These are phyloP conservation scores for Podarcis lilfordi DNA, from an alignment of 2,797 vertebrate genomes.

Conservation along the genomic window DNA sequence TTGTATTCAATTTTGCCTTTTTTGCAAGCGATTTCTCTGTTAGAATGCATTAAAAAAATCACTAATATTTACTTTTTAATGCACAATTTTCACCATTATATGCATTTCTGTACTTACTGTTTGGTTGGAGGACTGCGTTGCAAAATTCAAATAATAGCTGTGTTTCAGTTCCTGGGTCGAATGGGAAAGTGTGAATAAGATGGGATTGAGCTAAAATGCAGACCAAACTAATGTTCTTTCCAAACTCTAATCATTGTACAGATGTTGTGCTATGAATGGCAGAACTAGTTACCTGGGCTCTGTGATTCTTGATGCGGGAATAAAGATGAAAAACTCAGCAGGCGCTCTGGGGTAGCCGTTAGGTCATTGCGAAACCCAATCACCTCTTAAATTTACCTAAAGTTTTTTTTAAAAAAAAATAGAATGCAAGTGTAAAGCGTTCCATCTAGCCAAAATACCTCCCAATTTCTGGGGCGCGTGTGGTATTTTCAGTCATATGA, in stretches of 20 bases:
- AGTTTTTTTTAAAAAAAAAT: no score
- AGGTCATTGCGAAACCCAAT: no score
- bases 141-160: no score
- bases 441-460: not conserved
- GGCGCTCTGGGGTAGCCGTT: not conserved
- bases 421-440: not conserved
- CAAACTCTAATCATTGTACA: not conserved
- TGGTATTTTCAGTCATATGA: not conserved
- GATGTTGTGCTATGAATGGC: not conserved
- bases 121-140: no score
- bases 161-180: no score
- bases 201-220: no score
- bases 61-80: no score
- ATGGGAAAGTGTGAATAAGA: no score
- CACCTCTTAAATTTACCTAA: not conserved
- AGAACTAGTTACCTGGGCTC: not conserved
- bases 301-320: not conserved
- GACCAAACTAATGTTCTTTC: not conserved
- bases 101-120: not conserved
- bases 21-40: no score
- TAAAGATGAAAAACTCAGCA: not conserved
- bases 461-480: not conserved
- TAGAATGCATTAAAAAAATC: no score
- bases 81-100: not conserved
- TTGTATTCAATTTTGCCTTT: no score